Evolutionary conservation across 2,113 vertebrate genomes (phyloP).

Genomic region (Craseonycteris thonglongyai): DNA sequence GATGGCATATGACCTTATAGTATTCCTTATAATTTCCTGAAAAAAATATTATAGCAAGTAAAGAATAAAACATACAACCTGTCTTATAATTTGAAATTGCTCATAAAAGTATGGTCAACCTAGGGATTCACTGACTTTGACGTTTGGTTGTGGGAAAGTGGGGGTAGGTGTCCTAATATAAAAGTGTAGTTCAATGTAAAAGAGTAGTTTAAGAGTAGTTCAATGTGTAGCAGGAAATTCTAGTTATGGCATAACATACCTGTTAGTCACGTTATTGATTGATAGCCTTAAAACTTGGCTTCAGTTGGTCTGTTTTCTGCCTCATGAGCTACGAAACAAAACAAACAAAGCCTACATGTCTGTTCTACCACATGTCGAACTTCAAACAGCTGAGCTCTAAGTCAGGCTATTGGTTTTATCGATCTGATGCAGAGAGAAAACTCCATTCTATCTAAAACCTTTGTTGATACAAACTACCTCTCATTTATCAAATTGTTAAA

Average conservation of each 20-base stretch:
- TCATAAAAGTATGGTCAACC: not conserved
- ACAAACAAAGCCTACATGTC: not conserved
- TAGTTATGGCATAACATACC: not conserved
- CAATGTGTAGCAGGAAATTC: not conserved
- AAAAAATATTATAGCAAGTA: not conserved
- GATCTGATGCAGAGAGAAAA: not conserved
- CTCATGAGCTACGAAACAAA: not conserved
- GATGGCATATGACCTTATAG: not conserved
- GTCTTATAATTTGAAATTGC: not conserved
- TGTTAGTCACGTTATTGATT: not conserved
- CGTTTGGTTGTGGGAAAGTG: not conserved
- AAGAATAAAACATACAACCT: not conserved
- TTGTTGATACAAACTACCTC: not conserved
- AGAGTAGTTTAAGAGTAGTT: not conserved
- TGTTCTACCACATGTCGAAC: not conserved
- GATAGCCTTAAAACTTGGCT: not conserved
- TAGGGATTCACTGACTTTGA: not conserved
- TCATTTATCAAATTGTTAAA: not conserved
- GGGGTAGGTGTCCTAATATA: not conserved
- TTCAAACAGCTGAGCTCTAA: not conserved
- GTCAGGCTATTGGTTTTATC: not conserved
- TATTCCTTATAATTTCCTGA: not conserved
- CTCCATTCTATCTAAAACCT: not conserved
- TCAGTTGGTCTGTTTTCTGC: not conserved
- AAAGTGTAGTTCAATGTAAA: not conserved